Base-by-base conservation (phyloP, 2,888 invertebrate species). In the Melanostoma mellinum region DNA sequence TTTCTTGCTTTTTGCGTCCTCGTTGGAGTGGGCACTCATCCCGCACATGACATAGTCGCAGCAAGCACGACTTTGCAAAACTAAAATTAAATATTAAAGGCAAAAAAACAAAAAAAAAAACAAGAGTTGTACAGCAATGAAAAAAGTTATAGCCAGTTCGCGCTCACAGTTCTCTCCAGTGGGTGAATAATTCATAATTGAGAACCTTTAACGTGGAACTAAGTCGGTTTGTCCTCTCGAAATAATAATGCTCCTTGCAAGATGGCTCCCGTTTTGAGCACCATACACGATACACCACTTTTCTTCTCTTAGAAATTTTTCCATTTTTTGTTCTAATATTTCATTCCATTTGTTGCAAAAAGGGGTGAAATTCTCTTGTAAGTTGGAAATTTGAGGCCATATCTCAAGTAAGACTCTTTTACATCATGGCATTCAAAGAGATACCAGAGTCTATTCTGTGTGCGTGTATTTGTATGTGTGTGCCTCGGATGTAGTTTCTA, bases 61-160 rank as follows among this genome's bases (percentile, higher is more conserved):
- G 58, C 72, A 6, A 8, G 1, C 30, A 61, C 72, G 67, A 68
- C 77, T 73, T 63, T 56, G 42, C 50, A 73, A 82, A 82, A 69
- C 73, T 82, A 63, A 68, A 82, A 82, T 82, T 82, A 82, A 82
- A 82, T 77, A 82, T 82, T 82, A 68, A 82, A 69, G 63, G 58
- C 30, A 30, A 3, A 40, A 50, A 6, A 30, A 3, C 32, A 50
- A 6, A 61, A 61, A 42, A 8, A 30, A 20, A 36, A 44, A 35
- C 20, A 20, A 20, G 20, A 20, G 20, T 20, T 20, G 20, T 20
- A 42, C 6, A 46, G 20, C 35, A 3, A 48, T 30, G 36, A 61
- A 48, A 48, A 46, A 35, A 42, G 6, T 9, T 6, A 42, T n/a
- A 10, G 44, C 4, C 10, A 46, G 42, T 42, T 42, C 9, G n/a